phyloP scores from a whole-genome alignment of 2,888 invertebrate genomes.

The Lasioglossum morio region DNA sequence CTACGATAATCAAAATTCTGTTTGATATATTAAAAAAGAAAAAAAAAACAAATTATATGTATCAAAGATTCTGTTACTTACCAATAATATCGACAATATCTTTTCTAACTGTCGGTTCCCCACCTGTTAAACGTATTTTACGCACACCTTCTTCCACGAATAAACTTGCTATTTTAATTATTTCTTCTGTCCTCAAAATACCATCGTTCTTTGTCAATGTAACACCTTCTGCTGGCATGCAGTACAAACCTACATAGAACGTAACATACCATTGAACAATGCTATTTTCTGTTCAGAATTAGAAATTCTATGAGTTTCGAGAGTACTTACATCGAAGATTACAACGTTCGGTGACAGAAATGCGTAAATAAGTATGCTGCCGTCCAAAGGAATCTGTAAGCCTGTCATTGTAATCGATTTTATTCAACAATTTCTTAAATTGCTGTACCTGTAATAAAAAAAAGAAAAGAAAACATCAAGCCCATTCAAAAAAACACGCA shows the following conservation, averaged over 20 bases:
- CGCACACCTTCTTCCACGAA: conserved; percentile 95
- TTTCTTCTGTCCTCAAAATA: conserved; percentile 93
- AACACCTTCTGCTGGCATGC: conserved; percentile 99
- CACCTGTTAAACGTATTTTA: conserved; percentile 98
- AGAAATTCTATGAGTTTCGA: neutral
- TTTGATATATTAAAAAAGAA: neutral
- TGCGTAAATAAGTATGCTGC: conserved; percentile 96
- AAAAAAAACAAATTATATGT: neutral
- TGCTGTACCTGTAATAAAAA: conserved; percentile 76
- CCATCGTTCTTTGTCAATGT: conserved; percentile 90
- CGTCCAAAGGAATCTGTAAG: conserved; percentile 94
- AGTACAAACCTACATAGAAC: conserved; percentile 92
- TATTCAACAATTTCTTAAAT: conserved; percentile 72
- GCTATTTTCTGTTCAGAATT: neutral
- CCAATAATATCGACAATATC: conserved; percentile 94
- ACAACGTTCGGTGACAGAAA: conserved; percentile 98
- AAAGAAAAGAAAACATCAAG: neutral
- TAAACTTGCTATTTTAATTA: conserved; percentile 90
- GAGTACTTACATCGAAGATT: conserved; percentile 96
- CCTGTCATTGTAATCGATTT: conserved; percentile 65
- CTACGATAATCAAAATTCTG: conserved; percentile 77
- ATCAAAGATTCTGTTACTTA: conserved; percentile 82
- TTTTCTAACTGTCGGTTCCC: conserved; percentile 96
- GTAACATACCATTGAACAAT: neutral
- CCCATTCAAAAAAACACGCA: neutral